phyloP scores from a whole-genome alignment of 2,888 invertebrate genomes.

The Sphinx pinastri region DNA sequence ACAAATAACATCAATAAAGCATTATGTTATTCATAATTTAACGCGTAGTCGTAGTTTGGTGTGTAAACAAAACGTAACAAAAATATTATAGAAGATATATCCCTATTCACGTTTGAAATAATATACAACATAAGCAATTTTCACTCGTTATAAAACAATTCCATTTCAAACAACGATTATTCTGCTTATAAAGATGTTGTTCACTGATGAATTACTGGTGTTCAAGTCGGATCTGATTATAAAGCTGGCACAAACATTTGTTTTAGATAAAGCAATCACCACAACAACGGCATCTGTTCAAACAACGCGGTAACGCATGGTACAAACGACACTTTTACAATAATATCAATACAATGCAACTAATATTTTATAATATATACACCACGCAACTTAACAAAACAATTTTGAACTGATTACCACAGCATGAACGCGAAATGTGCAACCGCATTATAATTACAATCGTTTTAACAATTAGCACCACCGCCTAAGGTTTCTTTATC shows the following conservation, averaged over 20 bases:
- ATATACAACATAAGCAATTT: conserved; percentile 11
- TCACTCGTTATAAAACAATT: conserved; percentile 3
- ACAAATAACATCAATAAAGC: conserved; percentile 17
- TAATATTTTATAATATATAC: conserved; percentile 44
- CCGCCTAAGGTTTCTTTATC: conserved; percentile 19
- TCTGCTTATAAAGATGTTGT: not conserved
- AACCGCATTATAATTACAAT: not conserved
- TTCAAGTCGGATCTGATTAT: not conserved
- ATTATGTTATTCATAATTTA: conserved; percentile 20
- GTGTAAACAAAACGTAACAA: conserved; percentile 23
- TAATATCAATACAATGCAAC: conserved; percentile 47
- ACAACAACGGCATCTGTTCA: conserved; percentile 25
- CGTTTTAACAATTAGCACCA: conserved; percentile 27
- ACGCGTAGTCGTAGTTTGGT: conserved; percentile 11
- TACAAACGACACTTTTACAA: conserved; percentile 22
- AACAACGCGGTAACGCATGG: conserved; percentile 26
- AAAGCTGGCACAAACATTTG: conserved; percentile 18
- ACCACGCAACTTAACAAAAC: conserved; percentile 35
- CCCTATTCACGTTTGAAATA: conserved; percentile 8
- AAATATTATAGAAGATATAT: conserved; percentile 20
- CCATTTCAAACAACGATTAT: not conserved
- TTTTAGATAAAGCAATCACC: conserved; percentile 11
- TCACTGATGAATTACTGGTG: conserved; percentile 14
- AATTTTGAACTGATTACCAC: conserved; percentile 17
- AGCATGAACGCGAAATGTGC: not conserved